Evolutionary conservation across 2,113 vertebrate species (phyloP).

Genomic region (Argyrosomus japonicus): DNA sequence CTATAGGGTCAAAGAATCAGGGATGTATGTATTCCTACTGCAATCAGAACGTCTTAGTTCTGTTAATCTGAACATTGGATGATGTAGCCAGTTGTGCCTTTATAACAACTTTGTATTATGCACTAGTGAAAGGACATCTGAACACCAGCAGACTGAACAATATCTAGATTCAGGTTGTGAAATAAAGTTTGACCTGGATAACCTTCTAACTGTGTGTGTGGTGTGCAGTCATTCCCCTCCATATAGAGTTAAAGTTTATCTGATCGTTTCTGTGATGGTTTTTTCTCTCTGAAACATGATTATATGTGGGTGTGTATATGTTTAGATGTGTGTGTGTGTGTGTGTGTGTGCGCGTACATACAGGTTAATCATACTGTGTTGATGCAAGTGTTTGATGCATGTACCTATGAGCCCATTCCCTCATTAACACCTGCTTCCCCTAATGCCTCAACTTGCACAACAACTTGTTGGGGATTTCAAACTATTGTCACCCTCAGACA

Average conservation of each 20-base stretch:
- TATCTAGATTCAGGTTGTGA: slow-evolving; percentile 1
- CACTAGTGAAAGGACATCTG: not conserved
- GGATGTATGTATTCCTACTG: not conserved
- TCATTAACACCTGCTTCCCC: slow-evolving; percentile 2
- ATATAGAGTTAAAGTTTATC: not conserved
- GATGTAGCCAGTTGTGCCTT: not conserved
- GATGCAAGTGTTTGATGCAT: not conserved
- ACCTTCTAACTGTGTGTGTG: not conserved
- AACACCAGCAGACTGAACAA: not conserved
- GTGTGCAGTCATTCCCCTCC: not conserved
- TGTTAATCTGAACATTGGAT: not conserved
- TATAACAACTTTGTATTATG: slow-evolving; percentile 3
- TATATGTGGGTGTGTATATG: not conserved
- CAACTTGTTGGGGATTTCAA: slow-evolving; percentile 22
- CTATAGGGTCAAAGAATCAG: not conserved
- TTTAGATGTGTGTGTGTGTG: not conserved
- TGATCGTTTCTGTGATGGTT: not conserved
- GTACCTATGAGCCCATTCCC: not conserved
- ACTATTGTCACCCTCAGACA: slow-evolving; percentile 15
- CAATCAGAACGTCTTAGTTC: not conserved
- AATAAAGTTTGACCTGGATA: not conserved
- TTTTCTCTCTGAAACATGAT: not conserved
- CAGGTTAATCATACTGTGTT: not conserved
- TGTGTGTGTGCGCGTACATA: not conserved
- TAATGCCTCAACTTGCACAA: not conserved